These are phyloP conservation scores for Marmota flaviventris DNA, from an alignment of 2,113 vertebrate genomes.

Conservation along the genomic window DNA sequence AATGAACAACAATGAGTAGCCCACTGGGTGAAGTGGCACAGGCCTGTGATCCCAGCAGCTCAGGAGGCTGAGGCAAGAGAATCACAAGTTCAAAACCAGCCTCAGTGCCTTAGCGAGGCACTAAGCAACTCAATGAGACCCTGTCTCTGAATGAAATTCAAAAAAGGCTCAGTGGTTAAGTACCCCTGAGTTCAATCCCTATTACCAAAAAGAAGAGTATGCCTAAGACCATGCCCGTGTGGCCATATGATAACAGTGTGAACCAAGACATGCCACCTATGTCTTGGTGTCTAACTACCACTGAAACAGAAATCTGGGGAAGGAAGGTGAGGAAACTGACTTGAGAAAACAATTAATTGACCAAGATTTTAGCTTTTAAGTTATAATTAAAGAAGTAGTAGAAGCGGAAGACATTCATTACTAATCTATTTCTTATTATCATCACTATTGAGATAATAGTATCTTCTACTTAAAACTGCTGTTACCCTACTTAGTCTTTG, in stretches of 20 bases:
- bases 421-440: not conserved
- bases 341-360: not conserved
- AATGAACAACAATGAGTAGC: not conserved
- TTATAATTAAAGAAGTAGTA: not conserved
- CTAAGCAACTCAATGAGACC: not conserved
- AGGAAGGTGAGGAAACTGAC: not conserved
- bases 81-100: not conserved
- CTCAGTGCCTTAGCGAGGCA: not conserved
- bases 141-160: not conserved
- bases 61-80: not conserved
- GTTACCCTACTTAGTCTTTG: not conserved
- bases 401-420: not conserved
- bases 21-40: not conserved
- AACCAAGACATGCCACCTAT: not conserved
- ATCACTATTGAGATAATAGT: not conserved
- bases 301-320: constrained; percentile 3
- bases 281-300: not conserved
- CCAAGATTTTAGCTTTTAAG: not conserved
- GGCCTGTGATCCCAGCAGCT: not conserved
- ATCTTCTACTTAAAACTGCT: not conserved
- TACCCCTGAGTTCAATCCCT: no score
- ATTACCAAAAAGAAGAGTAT: no score
- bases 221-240: not conserved
- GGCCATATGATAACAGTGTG: not conserved
- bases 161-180: no score